phyloP scores from a whole-genome alignment of 1,140 invertebrate genomes.

The Uloborus diversus region DNA sequence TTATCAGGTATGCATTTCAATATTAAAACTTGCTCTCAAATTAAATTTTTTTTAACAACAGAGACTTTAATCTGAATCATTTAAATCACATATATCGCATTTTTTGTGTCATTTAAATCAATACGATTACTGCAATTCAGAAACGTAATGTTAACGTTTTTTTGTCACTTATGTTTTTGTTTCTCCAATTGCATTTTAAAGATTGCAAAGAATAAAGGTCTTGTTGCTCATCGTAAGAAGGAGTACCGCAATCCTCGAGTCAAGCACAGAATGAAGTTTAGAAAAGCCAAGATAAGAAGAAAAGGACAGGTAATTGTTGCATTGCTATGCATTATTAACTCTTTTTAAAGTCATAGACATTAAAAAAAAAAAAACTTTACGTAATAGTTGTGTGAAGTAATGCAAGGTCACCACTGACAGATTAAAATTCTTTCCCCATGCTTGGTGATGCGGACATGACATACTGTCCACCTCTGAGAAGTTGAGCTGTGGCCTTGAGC shows the following conservation, averaged over 20 bases:
- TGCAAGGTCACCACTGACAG: too few species aligned
- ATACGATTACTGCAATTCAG: slow-evolving; percentile 25
- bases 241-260: slow-evolving; percentile 92
- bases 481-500: too few species aligned
- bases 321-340: too few species aligned
- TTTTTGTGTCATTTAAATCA: background rate
- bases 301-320: slow-evolving; percentile 78
- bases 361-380: background rate
- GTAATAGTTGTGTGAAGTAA: too few species aligned
- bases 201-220: slow-evolving; percentile 94
- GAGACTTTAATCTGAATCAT: background rate
- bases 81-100: background rate
- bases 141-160: slow-evolving; percentile 65
- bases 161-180: too few species aligned
- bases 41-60: background rate
- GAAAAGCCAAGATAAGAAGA: slow-evolving; percentile 87
- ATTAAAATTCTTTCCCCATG: too few species aligned
- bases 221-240: slow-evolving; percentile 88
- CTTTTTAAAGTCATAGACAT: background rate
- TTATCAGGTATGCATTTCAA: background rate
- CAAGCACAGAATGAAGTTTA: slow-evolving; percentile 89
- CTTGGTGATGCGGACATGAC: too few species aligned
- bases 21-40: background rate
- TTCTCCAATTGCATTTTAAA: too few species aligned
- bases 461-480: too few species aligned